Evolutionary conservation across 2,113 vertebrate genomes (phyloP).

Genomic region (Bubo scandiacus): DNA sequence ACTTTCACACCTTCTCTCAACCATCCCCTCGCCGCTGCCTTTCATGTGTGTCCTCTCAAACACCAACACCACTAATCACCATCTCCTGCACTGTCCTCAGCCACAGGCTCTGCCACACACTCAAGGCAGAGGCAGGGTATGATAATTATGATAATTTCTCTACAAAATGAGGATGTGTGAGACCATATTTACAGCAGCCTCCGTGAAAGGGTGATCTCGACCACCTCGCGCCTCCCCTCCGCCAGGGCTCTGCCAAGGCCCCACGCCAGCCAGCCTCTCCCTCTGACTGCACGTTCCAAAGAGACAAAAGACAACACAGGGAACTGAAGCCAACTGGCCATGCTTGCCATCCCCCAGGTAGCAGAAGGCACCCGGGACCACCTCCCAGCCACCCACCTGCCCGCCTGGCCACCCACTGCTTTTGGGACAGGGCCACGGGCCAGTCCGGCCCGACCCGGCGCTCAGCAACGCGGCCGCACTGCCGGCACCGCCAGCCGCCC

Average conservation of each 20-base stretch:
- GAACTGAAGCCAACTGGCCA: not conserved
- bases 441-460: fast-evolving
- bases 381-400: not conserved
- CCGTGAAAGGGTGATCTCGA: not conserved
- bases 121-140: not conserved
- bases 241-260: not conserved
- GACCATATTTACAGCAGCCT: fast-evolving
- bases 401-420: not conserved
- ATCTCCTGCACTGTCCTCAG: not conserved
- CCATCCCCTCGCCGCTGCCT: fast-evolving
- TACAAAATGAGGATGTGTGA: not conserved
- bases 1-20: not conserved
- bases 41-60: not conserved
- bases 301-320: not conserved
- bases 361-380: not conserved
- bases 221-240: not conserved
- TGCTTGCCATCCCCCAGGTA: too few relatives aligned
- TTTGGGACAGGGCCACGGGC: not conserved
- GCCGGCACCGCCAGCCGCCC: fast-evolving
- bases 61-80: not conserved
- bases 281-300: not conserved
- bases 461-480: not conserved
- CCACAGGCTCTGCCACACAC: not conserved
- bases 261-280: not conserved
- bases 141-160: not conserved